Evolutionary conservation across 1,140 invertebrate species (phyloP).

Genomic region (Holotrichia oblita): DNA sequence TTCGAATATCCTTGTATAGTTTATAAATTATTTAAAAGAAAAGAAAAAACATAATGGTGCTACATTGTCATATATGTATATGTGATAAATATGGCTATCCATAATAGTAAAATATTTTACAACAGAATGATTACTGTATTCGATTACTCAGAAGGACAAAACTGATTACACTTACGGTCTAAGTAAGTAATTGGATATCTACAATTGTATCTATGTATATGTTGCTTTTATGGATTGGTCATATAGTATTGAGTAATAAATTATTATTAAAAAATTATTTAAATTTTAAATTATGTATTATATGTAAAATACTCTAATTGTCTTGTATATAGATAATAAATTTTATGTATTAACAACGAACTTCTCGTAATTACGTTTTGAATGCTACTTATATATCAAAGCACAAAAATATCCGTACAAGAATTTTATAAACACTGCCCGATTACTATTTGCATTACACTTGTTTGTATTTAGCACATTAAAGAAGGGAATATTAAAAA

Average conservation of each 20-base stretch:
- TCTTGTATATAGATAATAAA: slow-evolving; percentile 37
- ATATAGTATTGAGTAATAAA: slow-evolving; percentile 45
- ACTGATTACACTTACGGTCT: background rate
- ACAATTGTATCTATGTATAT: background rate
- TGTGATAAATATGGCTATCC: slow-evolving; percentile 45
- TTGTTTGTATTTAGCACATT: background rate
- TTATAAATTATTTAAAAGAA: slow-evolving; percentile 41
- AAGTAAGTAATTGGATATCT: slow-evolving; percentile 18
- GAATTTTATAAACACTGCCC: slow-evolving; percentile 17
- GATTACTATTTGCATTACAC: background rate
- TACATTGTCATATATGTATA: slow-evolving; percentile 44
- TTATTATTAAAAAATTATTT: slow-evolving; percentile 45
- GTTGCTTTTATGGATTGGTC: slow-evolving; percentile 35
- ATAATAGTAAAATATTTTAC: slow-evolving; percentile 36
- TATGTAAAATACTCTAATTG: slow-evolving; percentile 43
- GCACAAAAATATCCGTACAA: slow-evolving; percentile 9
- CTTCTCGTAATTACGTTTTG: slow-evolving; percentile 19
- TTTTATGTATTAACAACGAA: slow-evolving; percentile 37
- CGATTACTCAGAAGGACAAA: background rate
- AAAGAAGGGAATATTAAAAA: background rate
- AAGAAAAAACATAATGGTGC: slow-evolving; percentile 42
- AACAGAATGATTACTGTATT: background rate
- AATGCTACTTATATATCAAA: slow-evolving; percentile 27
- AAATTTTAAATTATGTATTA: slow-evolving; percentile 44
- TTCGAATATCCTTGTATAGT: slow-evolving; percentile 41